A percentile compares a stretch with the other conserved stretches of the same genome.
These are phyloP conservation scores for Melitaea athalia DNA, from an alignment of 2,888 invertebrate species.

Conservation along the genomic window DNA sequence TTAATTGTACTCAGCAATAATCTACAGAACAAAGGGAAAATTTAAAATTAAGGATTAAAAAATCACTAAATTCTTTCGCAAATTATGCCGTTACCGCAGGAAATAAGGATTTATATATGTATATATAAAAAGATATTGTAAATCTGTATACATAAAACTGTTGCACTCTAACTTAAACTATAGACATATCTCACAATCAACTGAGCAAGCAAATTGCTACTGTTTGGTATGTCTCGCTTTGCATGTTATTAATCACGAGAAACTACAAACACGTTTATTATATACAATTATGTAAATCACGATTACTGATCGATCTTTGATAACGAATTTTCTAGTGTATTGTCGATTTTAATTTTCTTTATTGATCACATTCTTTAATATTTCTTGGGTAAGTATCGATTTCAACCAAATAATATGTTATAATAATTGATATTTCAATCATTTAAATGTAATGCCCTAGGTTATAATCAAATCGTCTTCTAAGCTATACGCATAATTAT, in stretches of 20 bases:
- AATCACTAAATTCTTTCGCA: too few species aligned
- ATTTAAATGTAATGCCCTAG: too few species aligned
- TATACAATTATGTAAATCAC: slow-evolving; percentile 8
- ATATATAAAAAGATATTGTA: too few species aligned
- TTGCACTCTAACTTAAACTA: slow-evolving; percentile 20
- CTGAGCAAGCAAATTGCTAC: slow-evolving; percentile 45
- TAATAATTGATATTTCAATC: too few species aligned
- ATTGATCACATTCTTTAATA: background rate
- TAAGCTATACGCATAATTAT: too few species aligned
- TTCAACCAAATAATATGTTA: background rate
- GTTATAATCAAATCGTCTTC: too few species aligned
- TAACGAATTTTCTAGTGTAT: background rate
- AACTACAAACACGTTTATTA: slow-evolving; percentile 20
- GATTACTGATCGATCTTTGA: background rate
- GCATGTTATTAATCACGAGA: slow-evolving; percentile 34
- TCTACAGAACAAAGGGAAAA: too few species aligned
- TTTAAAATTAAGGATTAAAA: too few species aligned
- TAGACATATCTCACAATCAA: slow-evolving; percentile 51
- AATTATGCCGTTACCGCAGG: too few species aligned
- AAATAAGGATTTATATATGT: too few species aligned
- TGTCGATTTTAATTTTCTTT: background rate
- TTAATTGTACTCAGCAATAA: too few species aligned
- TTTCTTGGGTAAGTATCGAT: background rate
- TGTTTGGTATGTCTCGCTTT: slow-evolving; percentile 33
- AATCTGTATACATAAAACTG: background rate